Base-by-base conservation (phyloP, 2,797 vertebrate genomes). In the Euphonia xanthogaster region DNA sequence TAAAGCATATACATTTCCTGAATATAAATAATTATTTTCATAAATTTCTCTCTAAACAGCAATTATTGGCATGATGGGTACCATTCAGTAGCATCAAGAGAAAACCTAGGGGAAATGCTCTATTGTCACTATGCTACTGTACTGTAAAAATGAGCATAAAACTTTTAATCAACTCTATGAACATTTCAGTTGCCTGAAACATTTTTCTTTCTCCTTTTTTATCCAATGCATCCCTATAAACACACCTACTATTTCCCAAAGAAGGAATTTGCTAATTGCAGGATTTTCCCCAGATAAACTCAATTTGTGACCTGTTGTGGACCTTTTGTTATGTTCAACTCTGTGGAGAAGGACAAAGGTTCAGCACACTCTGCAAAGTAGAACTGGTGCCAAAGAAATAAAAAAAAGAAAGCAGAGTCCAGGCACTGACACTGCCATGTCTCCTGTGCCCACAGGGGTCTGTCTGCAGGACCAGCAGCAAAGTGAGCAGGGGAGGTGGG, bases 261-360 rank as follows among this genome's bases (percentile, higher is more conserved):
- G 55, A 75, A 31, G 23, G 47, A 81, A 78, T 86, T 81, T 91
- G 40, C 70, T 96, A 90, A 95, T 87, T 86, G 51, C 33, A 91
- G 45, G 47, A 50, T 65, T 93, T 85, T 81, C 47, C 28, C 40
- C 62, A 60, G 75, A 45, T 86, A 58, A 93, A 91, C 48, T 75
- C 73, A 24, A 44, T 80, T 63, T 62, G 85, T 91, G 85, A 90
- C 48, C 87, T 70, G 30, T 23, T 20, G 2, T 0, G 0, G 90
- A 62, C 53, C 66, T 94, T 94, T 94, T 81, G 72, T 83, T 93
- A 68, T 3, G 14, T 35, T 94, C 75, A 55, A 37, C 39, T 83
- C 68, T 51, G 51, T 54, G 39, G 40, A 78, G 65, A 76, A 82
- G 73, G 54, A 96, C 75, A 91, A 94, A 91, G 66, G 65, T 78